Conservation (phyloP, 2,113 vertebrate genomes). For the Heteronetta atricapilla region DNA sequence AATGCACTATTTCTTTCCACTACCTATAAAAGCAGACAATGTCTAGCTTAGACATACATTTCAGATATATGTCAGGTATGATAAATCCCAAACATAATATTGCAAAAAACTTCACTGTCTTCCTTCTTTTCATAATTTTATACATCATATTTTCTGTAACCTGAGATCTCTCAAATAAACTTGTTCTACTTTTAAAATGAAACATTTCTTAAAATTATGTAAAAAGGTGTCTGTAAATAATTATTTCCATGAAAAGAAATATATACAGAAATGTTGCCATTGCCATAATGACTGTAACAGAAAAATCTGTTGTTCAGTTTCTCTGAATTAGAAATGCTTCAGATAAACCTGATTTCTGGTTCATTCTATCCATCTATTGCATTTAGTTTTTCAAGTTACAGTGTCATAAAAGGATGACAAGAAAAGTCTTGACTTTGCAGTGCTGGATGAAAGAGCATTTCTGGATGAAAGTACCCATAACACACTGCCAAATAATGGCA, state of each 20-base stretch:
- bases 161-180: not conserved
- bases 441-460: conserved; percentile 71
- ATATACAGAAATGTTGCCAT: not conserved
- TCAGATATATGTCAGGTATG: not conserved
- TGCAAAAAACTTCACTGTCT: not conserved
- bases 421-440: conserved; percentile 73
- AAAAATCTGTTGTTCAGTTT: not conserved
- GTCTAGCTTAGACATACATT: not conserved
- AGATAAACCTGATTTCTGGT: conserved; percentile 45
- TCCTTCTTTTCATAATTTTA: not conserved
- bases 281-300: not conserved
- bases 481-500: conserved; percentile 57
- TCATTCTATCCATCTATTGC: conserved; percentile 17
- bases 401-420: conserved; percentile 58
- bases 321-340: conserved; percentile 8
- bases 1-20: not conserved
- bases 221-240: not conserved
- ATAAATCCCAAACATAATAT: not conserved
- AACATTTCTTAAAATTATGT: not conserved
- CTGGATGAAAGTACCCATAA: conserved; percentile 67
- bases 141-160: not conserved
- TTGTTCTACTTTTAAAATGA: not conserved
- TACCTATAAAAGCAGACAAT: not conserved
- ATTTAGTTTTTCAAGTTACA: conserved; percentile 61
- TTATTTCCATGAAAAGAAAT: not conserved